Conservation (phyloP, 2,113 vertebrate genomes). For the Notechis scutatus region DNA sequence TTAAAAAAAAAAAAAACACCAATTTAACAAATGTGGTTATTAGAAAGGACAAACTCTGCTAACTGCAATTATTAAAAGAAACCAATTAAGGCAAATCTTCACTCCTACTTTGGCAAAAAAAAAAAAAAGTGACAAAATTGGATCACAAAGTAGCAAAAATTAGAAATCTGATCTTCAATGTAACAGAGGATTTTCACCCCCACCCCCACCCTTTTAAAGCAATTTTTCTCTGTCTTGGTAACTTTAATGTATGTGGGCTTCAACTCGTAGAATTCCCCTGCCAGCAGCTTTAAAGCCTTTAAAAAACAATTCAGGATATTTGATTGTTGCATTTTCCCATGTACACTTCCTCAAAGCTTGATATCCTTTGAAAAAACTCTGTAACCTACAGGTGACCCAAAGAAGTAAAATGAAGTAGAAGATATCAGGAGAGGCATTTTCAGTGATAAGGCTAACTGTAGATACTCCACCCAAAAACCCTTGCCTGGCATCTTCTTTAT, state of each 20-base stretch:
- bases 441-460: background rate
- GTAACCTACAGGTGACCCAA: background rate
- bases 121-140: background rate
- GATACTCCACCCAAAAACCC: background rate
- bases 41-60: background rate
- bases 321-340: background rate
- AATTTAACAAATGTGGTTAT: background rate
- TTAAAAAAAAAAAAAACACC: background rate
- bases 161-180: background rate
- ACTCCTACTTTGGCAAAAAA: background rate
- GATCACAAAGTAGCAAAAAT: background rate
- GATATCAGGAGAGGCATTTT: background rate
- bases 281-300: background rate
- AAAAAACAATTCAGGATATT: background rate
- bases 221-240: too few relatives aligned
- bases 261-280: too few relatives aligned
- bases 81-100: background rate
- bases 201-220: background rate
- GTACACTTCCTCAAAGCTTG: background rate
- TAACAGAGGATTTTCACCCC: accelerated
- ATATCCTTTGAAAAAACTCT: background rate
- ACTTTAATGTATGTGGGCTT: too few relatives aligned
- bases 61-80: background rate
- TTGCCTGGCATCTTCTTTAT: background rate
- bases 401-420: background rate